Percentiles rank a stretch among this genome's conserved stretches.
phyloP scores from a whole-genome alignment of 2,888 invertebrate genomes.

The Gari tellinella region DNA sequence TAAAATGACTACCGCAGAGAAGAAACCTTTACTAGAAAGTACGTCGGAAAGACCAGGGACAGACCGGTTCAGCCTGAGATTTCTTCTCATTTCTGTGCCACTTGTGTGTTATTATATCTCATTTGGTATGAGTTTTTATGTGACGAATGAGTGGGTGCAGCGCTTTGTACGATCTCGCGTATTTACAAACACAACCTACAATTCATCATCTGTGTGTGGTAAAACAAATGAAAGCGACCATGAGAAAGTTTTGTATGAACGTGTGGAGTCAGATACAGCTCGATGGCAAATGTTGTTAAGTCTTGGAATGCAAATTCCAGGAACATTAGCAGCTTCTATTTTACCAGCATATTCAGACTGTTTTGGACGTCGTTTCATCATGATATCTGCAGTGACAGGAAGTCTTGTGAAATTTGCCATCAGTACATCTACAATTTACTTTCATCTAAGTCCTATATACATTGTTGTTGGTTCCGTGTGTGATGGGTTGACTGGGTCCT shows the following conservation, averaged over 20 bases:
- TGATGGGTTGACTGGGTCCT: conserved; percentile 54
- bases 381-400: conserved; percentile 41
- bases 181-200: no score
- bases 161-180: no score
- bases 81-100: no score
- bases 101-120: no score
- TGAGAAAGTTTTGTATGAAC: not conserved
- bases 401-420: conserved; percentile 27
- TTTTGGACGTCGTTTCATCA: conserved; percentile 58
- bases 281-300: conserved; percentile 37
- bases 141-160: no score
- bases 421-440: conserved; percentile 44
- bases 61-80: no score
- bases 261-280: conserved; percentile 38
- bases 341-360: conserved; percentile 54
- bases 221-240: no score
- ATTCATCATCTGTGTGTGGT: no score
- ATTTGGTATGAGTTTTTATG: no score
- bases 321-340: conserved; percentile 15
- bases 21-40: no score
- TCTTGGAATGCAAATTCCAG: conserved; percentile 31
- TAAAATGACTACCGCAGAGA: no score
- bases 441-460: conserved; percentile 45
- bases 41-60: no score
- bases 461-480: conserved; percentile 41